Percentiles rank a stretch among this genome's conserved stretches.
Evolutionary conservation across 64 coral and sea anemone genomes (phyloP).

Genomic region (Pocillopora verrucosa): DNA sequence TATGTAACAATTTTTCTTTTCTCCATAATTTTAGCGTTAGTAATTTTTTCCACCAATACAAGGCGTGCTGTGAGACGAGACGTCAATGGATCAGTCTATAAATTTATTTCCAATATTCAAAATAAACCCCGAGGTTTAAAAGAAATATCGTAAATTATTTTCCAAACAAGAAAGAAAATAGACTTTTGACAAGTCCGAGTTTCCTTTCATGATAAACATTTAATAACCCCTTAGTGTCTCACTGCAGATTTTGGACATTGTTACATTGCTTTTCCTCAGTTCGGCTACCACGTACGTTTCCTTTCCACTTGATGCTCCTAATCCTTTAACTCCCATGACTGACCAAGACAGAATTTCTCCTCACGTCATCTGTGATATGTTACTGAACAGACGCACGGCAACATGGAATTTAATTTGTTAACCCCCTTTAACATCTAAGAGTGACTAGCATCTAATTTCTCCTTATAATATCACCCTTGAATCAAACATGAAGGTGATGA

Average conservation of each 20-base stretch:
- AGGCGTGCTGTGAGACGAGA: neutral
- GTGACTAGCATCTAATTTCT: no score
- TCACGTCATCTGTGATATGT: no score
- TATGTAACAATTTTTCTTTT: no score
- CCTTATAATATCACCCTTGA: no score
- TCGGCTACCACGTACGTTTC: neutral
- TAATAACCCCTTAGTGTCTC: neutral
- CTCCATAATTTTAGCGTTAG: no score
- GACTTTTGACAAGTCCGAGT: neutral
- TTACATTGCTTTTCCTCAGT: neutral
- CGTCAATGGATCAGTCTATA: neutral
- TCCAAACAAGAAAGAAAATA: neutral
- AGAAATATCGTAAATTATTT: neutral
- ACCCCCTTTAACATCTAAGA: no score
- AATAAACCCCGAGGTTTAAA: neutral
- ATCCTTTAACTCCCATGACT: no score
- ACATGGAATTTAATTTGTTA: no score
- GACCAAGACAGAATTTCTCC: no score
- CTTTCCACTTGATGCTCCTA: neutral
- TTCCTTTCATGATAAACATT: constrained; percentile 30
- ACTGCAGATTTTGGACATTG: neutral
- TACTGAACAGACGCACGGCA: no score
- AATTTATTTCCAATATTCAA: neutral
- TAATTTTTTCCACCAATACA: neutral
- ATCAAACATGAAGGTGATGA: no score